Conservation (phyloP, 2,888 invertebrate species). For the Psococerastis gibbosa region DNA sequence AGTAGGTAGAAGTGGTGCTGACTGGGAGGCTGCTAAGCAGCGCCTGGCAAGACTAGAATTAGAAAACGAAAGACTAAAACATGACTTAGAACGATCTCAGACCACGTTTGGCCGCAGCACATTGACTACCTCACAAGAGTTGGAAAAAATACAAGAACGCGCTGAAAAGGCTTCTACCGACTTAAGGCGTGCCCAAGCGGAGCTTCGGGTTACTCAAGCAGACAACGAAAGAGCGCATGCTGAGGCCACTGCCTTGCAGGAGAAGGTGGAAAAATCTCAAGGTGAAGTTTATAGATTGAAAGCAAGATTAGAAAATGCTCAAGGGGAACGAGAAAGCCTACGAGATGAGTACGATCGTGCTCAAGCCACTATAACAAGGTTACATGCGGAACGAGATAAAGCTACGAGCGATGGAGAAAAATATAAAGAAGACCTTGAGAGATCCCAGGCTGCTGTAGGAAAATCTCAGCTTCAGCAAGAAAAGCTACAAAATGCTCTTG, state of each 20-base stretch:
- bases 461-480: constrained; percentile 84
- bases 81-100: constrained; percentile 68
- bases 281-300: constrained; percentile 88
- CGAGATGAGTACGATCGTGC: constrained; percentile 81
- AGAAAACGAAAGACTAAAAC: constrained; percentile 74
- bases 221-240: constrained; percentile 73
- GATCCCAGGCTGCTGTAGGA: constrained; percentile 73
- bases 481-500: constrained; percentile 71
- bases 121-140: constrained; percentile 60
- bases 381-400: constrained; percentile 77
- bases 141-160: constrained; percentile 64
- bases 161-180: constrained; percentile 74
- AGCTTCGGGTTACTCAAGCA: constrained; percentile 75
- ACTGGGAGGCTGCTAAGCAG: constrained; percentile 74
- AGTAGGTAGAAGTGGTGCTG: constrained; percentile 72
- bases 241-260: constrained; percentile 70
- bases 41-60: constrained; percentile 66
- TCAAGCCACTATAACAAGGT: constrained; percentile 61
- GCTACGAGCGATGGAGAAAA: constrained; percentile 71
- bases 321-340: constrained; percentile 82
- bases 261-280: constrained; percentile 84
- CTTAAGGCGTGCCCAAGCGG: constrained; percentile 70
- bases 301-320: constrained; percentile 85
- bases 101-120: constrained; percentile 68
- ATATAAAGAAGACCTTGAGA: constrained; percentile 68